Evolutionary conservation across 2,797 vertebrate species (phyloP).

Genomic region (Pterois miles): DNA sequence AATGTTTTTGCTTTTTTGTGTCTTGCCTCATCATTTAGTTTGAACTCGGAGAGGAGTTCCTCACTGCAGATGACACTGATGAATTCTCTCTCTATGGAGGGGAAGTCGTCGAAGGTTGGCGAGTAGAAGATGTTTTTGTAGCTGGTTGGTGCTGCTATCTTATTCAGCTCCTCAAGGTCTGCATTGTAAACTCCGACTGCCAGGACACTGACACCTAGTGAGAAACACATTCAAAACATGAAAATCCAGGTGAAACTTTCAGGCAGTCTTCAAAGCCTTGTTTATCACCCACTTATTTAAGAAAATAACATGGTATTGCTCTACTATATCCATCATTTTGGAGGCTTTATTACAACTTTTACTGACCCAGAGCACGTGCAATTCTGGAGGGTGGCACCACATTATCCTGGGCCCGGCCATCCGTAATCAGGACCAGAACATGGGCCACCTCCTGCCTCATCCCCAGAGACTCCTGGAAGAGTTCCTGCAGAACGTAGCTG

Average conservation of each 20-base stretch:
- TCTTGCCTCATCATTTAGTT: slow-evolving; percentile 74
- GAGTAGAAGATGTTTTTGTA: slow-evolving; percentile 88
- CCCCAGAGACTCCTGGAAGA: slow-evolving; percentile 88
- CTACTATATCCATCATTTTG: not conserved
- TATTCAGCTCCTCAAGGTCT: slow-evolving; percentile 84
- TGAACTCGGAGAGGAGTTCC: slow-evolving; percentile 71
- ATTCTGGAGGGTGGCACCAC: slow-evolving; percentile 86
- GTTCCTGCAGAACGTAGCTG: slow-evolving; percentile 85
- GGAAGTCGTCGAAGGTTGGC: slow-evolving; percentile 88
- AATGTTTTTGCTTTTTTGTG: not conserved
- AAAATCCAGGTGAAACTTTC: not conserved
- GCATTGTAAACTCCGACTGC: slow-evolving; percentile 87
- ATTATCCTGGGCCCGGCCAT: slow-evolving; percentile 90
- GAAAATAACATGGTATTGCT: not conserved
- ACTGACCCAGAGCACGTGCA: slow-evolving; percentile 87
- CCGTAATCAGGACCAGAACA: slow-evolving; percentile 88
- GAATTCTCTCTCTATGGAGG: slow-evolving; percentile 86
- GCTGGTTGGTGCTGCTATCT: slow-evolving; percentile 82
- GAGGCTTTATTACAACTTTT: not conserved
- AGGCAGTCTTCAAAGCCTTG: not conserved
- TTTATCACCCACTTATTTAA: not conserved
- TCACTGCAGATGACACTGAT: slow-evolving; percentile 86
- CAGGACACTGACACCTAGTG: slow-evolving; percentile 86
- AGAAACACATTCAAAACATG: not conserved
- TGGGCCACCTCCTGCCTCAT: slow-evolving; percentile 87